These are phyloP conservation scores for Apogon talboti DNA, from an alignment of 2,797 vertebrate genomes.

Conservation along the genomic window DNA sequence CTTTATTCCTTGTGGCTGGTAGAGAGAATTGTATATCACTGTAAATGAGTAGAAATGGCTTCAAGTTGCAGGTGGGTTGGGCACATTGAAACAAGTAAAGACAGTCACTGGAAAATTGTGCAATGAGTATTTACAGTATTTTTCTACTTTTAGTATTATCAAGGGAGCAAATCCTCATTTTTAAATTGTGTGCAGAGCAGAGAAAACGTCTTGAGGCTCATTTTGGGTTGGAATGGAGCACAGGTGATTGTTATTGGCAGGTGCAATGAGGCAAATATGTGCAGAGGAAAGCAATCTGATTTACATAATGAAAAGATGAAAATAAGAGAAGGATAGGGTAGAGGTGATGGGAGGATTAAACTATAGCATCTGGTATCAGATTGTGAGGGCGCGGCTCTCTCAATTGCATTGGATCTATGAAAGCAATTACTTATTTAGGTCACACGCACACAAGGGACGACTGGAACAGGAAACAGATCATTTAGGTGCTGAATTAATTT, in stretches of 20 bases:
- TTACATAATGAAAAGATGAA: slow-evolving; percentile 52
- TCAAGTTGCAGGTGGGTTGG: no score
- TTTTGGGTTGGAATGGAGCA: slow-evolving; percentile 3
- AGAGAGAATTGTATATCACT: slow-evolving; percentile 29
- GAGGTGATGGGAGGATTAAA: slow-evolving; percentile 43
- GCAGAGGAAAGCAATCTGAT: slow-evolving; percentile 36
- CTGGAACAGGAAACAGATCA: slow-evolving; percentile 24
- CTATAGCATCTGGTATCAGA: slow-evolving; percentile 27
- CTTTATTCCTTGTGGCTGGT: slow-evolving; percentile 31
- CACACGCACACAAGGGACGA: slow-evolving; percentile 44
- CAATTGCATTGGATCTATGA: slow-evolving; percentile 45
- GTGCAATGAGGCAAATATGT: slow-evolving; percentile 29
- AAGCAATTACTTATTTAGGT: slow-evolving; percentile 61
- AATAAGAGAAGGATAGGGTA: slow-evolving; percentile 16
- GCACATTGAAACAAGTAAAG: no score
- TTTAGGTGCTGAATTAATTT: slow-evolving; percentile 48
- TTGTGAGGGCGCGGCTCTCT: slow-evolving; percentile 22
- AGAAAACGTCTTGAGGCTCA: background rate
- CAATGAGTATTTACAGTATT: no score
- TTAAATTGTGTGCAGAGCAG: slow-evolving; percentile 3
- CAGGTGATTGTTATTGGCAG: slow-evolving; percentile 42
- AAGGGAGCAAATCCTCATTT: slow-evolving; percentile 8
- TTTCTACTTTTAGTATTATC: background rate
- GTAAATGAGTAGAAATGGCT: slow-evolving; percentile 17
- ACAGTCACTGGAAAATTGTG: no score